Evolutionary conservation across 2,113 vertebrate genomes (phyloP), one percentile per base, ranked within the genome.

Genomic region (Pipa parva): DNA sequence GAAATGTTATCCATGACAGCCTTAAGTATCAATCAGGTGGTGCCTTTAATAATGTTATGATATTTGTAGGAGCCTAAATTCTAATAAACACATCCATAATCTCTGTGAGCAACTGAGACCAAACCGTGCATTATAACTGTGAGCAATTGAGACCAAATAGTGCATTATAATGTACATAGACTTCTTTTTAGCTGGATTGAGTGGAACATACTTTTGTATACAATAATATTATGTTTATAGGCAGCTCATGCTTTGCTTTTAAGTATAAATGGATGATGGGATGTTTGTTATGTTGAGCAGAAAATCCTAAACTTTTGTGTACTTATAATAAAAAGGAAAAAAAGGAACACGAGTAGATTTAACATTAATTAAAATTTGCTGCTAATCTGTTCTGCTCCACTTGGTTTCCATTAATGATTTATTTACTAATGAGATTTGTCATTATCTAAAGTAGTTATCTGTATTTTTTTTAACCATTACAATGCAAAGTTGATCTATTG

Each of bases 211-310:
- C 52, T 17, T 15, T 56, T n/a, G 29, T 18, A 31, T 67, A 24
- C 42, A 67, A 59, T 67, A 59, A 59, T 67, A 55, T 58, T 12
- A 7, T 26, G 20, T 51, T 72, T n/a, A 74, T 73, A 7, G 46
- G 72, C 71, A 71, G 72, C 71, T 76, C 59, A 76, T 71, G 69
- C 56, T 73, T 61, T 52, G 15, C 17, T 46, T 61, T 10, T 2
- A n/a, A 67, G 46, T 52, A 26, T 59, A 59, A 58, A 48, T 67
- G 65, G 56, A 59, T 33, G 11, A 11, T 25, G 42, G 18, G 33
- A 42, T 51, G 2, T n/a, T 59, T 59, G 21, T 28, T 37, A n/a
- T 48, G 52, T 60, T 42, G 20, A 25, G 52, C 59, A 18, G 21
- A 20, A 24, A 26, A 59, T 58, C 42, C 15, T 18, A 45, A 49